Conservation (phyloP, 2,113 vertebrate genomes). For the Callorhinus ursinus region DNA sequence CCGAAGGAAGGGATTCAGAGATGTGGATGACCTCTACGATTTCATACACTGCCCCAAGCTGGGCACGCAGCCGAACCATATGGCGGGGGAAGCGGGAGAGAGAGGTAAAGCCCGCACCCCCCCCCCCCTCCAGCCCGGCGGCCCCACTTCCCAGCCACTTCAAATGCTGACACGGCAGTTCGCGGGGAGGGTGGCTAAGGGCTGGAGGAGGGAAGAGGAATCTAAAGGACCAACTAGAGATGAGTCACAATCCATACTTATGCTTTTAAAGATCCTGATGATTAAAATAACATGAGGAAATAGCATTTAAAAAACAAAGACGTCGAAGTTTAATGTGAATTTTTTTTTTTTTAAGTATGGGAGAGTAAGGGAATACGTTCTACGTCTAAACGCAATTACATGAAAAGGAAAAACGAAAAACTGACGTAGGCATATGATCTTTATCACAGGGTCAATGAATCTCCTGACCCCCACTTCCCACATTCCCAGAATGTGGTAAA, state of each 20-base stretch:
- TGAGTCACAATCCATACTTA: neutral
- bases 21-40: neutral
- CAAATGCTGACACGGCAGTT: neutral
- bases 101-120: accelerated
- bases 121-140: accelerated
- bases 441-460: neutral
- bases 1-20: neutral
- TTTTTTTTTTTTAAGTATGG: neutral
- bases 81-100: neutral
- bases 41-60: neutral
- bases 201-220: neutral
- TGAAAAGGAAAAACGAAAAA: neutral
- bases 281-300: neutral
- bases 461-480: neutral
- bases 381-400: neutral
- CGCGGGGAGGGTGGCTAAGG: neutral
- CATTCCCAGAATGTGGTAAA: neutral
- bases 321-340: neutral
- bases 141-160: neutral
- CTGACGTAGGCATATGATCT: neutral
- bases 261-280: neutral
- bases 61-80: accelerated
- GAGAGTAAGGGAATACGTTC: neutral
- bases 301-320: neutral
- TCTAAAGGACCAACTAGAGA: neutral